Conservation (phyloP, 2,888 invertebrate species). For the Nudaria mundana region DNA sequence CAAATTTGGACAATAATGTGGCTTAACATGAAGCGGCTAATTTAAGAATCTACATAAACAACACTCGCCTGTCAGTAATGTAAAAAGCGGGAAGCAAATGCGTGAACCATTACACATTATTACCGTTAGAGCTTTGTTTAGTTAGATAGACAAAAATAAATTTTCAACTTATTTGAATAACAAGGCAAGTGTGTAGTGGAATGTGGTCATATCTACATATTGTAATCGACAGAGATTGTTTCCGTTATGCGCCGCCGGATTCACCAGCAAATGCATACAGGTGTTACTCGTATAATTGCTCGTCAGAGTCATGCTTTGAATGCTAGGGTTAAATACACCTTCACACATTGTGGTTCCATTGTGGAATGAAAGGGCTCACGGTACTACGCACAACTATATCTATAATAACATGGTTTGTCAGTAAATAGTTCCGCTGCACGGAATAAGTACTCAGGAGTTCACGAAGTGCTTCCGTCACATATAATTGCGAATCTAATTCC, state of each 20-base stretch:
- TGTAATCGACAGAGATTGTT: conserved; percentile 27
- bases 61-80: no score
- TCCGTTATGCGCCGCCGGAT: conserved; percentile 22
- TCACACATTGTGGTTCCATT: conserved; percentile 19
- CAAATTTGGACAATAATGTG: no score
- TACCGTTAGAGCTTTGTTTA: conserved; percentile 1
- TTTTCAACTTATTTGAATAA: conserved; percentile 20
- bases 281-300: conserved; percentile 36
- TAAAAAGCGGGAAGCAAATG: neutral
- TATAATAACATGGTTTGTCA: neutral
- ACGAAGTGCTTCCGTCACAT: no score
- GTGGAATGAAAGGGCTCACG: conserved; percentile 9
- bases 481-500: no score
- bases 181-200: conserved; percentile 18
- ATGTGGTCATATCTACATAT: conserved; percentile 29
- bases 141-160: neutral
- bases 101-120: neutral
- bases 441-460: no score
- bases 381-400: neutral
- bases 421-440: no score
- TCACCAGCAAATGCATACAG: conserved; percentile 23
- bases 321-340: conserved; percentile 22
- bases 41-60: no score
- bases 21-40: no score
- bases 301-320: conserved; percentile 29